Evolutionary conservation across 2,113 vertebrate species (phyloP), one percentile per base, ranked within the genome.

Genomic region (Thunnus thynnus): DNA sequence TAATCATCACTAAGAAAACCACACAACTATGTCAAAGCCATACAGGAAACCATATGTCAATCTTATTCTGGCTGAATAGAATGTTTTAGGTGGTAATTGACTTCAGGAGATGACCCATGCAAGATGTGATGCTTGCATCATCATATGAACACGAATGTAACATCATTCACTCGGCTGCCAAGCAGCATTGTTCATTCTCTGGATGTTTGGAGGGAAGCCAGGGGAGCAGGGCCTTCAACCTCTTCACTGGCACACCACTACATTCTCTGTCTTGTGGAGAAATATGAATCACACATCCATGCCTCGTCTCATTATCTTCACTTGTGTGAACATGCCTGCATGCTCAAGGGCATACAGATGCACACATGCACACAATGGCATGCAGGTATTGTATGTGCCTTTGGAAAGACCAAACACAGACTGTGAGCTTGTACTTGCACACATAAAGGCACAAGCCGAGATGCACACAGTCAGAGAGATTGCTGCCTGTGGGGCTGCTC

Each of bases 211-310:
- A 63, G 54, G 30, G 72, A 52, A 20, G 51, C 71, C 60, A 30
- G 22, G 18, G 48, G 50, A 44, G 52, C 13, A 17, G 64, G 44
- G 11, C 10, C 76, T 82, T 60, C 41, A 76, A 85, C 86, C 76
- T 81, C 74, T 13, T 65, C 58, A 13, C 58, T 68, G 30, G 62
- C 67, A 72, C 36, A 16, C 17, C 60, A n/a, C 64, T 74, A 56
- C 56, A 84, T 57, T 18, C 44, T 7, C 76, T 84, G 83, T 82
- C 81, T 63, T 86, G 52, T 77, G 72, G 18, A 58, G 71, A 78
- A 55, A 85, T 48, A 80, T 83, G 58, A 89, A 84, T 84, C 83
- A 78, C 81, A 77, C 56, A 48, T 72, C 74, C 25, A 46, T 30
- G 74, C 47, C 73, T 30, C 47, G 10, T 57, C 60, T 86, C 63